Evolutionary conservation across 2,888 invertebrate genomes (phyloP).

Genomic region (Drosophila hamatofila): DNA sequence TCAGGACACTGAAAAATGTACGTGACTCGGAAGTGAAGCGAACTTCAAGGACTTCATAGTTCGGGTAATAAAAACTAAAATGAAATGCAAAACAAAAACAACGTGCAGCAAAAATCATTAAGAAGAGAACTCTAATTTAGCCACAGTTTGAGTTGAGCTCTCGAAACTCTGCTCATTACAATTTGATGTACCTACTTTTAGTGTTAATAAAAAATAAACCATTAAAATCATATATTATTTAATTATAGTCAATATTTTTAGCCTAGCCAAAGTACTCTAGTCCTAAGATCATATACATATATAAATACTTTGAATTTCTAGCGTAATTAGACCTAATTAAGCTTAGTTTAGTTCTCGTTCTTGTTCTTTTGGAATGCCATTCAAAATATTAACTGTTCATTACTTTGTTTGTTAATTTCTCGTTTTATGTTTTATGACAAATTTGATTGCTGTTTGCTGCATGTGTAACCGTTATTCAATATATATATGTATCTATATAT

Average conservation of each 20-base stretch:
- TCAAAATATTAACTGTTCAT: conserved; percentile 39
- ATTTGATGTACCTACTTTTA: neutral
- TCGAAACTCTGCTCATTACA: too few relatives aligned
- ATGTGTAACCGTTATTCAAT: conserved; percentile 51
- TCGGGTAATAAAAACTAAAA: too few relatives aligned
- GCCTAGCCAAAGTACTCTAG: neutral
- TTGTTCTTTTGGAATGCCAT: conserved; percentile 56
- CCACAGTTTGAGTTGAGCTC: too few relatives aligned
- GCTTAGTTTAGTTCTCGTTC: conserved; percentile 45
- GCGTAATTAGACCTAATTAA: conserved; percentile 30
- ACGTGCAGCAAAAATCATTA: too few relatives aligned
- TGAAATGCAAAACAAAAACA: too few relatives aligned
- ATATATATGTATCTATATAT: conserved; percentile 36
- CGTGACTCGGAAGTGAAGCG: too few relatives aligned
- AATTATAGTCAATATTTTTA: neutral
- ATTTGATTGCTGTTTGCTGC: conserved; percentile 70
- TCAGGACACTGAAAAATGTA: too few relatives aligned
- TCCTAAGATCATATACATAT: conserved; percentile 14
- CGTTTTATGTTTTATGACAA: conserved; percentile 64
- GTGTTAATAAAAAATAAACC: neutral
- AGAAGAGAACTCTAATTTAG: too few relatives aligned
- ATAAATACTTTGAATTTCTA: conserved; percentile 29
- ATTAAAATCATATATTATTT: neutral
- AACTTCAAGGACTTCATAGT: too few relatives aligned
- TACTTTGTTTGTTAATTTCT: conserved; percentile 61